Conservation (phyloP, 2,888 invertebrate genomes). For the Auanema freiburgensis region DNA sequence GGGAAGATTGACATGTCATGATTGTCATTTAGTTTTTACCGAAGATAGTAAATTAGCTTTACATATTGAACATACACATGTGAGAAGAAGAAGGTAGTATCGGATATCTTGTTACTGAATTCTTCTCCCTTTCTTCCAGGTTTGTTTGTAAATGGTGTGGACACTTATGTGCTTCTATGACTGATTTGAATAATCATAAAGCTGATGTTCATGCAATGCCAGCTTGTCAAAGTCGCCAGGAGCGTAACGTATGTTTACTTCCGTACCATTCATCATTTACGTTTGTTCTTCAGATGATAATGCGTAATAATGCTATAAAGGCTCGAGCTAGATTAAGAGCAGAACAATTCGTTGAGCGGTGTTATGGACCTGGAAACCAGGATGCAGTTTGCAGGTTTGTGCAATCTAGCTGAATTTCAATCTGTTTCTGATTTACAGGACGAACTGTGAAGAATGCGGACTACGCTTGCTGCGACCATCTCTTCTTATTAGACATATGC, state of each 20-base stretch:
- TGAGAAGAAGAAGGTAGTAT: conserved; percentile 30
- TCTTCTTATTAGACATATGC: conserved; percentile 57
- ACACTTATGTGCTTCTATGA: conserved; percentile 43
- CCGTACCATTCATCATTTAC: too few relatives aligned
- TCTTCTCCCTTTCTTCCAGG: conserved; percentile 18
- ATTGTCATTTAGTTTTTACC: conserved; percentile 52
- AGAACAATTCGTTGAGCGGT: too few relatives aligned
- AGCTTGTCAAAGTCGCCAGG: background rate
- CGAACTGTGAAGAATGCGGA: conserved; percentile 53
- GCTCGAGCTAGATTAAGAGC: too few relatives aligned
- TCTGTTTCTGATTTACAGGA: conserved; percentile 22
- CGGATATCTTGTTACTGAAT: background rate
- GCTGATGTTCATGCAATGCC: conserved; percentile 43
- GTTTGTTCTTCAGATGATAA: too few relatives aligned
- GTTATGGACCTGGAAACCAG: too few relatives aligned
- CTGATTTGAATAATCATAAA: conserved; percentile 55
- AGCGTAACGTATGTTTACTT: conserved; percentile 9
- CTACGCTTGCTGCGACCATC: conserved; percentile 51
- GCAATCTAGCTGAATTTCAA: background rate
- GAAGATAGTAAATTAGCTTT: conserved; percentile 39
- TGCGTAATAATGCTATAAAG: too few relatives aligned
- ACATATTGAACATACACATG: conserved; percentile 44
- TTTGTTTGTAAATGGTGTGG: conserved; percentile 58
- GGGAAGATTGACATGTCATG: conserved; percentile 43
- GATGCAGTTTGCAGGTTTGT: background rate